Base-by-base conservation (phyloP, 2,888 invertebrate species). In the Orthosia gracilis region DNA sequence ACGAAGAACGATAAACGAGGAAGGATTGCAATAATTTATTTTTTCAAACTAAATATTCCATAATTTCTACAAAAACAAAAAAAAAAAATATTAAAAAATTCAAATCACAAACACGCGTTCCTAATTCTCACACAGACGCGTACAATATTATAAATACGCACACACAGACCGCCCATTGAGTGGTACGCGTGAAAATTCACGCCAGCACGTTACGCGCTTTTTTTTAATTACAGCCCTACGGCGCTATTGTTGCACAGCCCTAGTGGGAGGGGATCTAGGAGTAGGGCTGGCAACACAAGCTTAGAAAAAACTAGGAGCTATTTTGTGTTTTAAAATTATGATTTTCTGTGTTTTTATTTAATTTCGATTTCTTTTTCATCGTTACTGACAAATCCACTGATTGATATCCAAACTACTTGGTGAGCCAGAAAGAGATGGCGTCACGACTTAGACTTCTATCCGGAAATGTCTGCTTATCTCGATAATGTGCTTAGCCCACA, bases 151-250 rank as follows among this genome's bases (percentile, higher is more conserved):
- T 61, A 67, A 78, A 71, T 45, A 72, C 69, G 66, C 67, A 76
- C 69, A 74, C 73, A 63, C 55, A 61, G 40, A 31, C 73, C 63
- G 12, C 80, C 83, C 87, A 91, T 92, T 91, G 92, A 93, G 89
- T 87, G 87, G 89, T 85, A 89, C 92, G 95, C 95, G 95, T 95
- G 95, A 96, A 96, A 92, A 91, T 95, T 95, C 94, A 94, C 95
- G 93, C 96, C 95, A 91, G 86, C 88, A 84, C 87, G 88, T 91
- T 89, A 88, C 91, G 91, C 91, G 91, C 92, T 92, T 94, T 95
- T 94, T 94, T 96, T 94, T 95, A 95, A 95, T 95, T 95, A 95
- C 94, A 90, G 91, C 94, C 95, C 94, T 92, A 92, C 91, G 89
- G 94, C 88, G 93, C 94, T 92, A 95, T 96, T 96, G 96, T 96